These are phyloP conservation scores for Scolopax bukidnonensis DNA, from an alignment of 2,797 vertebrate genomes.

Conservation along the genomic window DNA sequence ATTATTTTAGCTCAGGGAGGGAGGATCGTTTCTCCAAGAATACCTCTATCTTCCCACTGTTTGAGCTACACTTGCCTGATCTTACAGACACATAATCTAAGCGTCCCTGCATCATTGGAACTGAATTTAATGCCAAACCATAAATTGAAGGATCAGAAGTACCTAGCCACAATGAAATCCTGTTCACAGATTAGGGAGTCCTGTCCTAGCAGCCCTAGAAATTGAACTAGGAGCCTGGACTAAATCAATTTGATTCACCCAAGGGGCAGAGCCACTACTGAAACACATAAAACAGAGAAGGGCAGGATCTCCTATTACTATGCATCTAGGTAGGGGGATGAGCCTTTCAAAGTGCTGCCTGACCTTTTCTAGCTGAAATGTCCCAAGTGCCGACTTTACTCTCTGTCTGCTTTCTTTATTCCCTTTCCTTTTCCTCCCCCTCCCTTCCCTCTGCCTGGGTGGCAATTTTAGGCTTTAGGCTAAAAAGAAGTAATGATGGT, in stretches of 20 bases:
- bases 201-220: constrained; percentile 30
- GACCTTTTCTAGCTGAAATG: constrained; percentile 16
- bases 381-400: neutral
- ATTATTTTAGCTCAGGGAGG: constrained; percentile 4
- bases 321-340: neutral
- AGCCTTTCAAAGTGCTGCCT: constrained; percentile 8
- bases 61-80: neutral
- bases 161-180: constrained; percentile 55
- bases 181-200: constrained; percentile 62
- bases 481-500: neutral
- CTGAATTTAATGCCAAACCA: constrained; percentile 64
- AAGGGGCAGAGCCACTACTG: constrained; percentile 37
- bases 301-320: neutral
- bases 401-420: neutral
- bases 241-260: constrained; percentile 65
- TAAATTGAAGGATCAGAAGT: constrained; percentile 64
- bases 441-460: neutral
- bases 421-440: neutral
- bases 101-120: constrained; percentile 42
- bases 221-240: constrained; percentile 38
- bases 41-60: neutral
- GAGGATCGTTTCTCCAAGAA: neutral
- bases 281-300: constrained; percentile 27
- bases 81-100: constrained; percentile 58
- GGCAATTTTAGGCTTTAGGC: neutral